Percentiles rank a stretch among this genome's conserved stretches.
Conservation (phyloP, 2,888 invertebrate genomes). For the Melitaea athalia region DNA sequence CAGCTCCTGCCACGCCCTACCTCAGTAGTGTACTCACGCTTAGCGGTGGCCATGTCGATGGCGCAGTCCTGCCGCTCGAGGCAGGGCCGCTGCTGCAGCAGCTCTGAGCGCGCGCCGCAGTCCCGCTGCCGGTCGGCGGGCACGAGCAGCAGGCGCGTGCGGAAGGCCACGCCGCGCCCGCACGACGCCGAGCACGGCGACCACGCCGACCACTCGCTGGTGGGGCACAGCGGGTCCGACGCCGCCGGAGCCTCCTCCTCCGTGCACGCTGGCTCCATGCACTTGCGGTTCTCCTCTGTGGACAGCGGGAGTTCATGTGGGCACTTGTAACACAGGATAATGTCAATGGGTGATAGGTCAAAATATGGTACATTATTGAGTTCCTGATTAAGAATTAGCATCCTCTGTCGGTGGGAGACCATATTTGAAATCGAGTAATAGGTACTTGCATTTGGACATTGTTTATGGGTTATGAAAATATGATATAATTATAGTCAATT, state of each 20-base stretch:
- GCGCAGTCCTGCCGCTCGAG: conserved; percentile 85
- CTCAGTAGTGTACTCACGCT: conserved; percentile 84
- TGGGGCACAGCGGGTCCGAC: conserved; percentile 86
- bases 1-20: too few species aligned
- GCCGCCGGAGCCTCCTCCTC: conserved; percentile 73
- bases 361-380: too few species aligned
- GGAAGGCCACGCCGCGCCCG: conserved; percentile 88
- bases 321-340: too few species aligned
- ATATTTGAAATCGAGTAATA: too few species aligned
- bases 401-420: too few species aligned
- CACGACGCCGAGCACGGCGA: conserved; percentile 95
- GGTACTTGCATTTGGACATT: too few species aligned
- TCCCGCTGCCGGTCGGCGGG: conserved; percentile 84
- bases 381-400: too few species aligned
- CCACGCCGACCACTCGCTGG: conserved; percentile 96
- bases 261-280: conserved; percentile 87
- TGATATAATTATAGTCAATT: too few species aligned
- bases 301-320: too few species aligned
- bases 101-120: conserved; percentile 86
- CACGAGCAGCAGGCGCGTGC: conserved; percentile 87
- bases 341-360: too few species aligned
- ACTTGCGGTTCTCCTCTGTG: conserved; percentile 90
- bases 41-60: conserved; percentile 88
- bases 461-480: too few species aligned
- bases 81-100: conserved; percentile 89